Evolutionary conservation across 2,797 vertebrate genomes (phyloP), one percentile per base, ranked within the genome.

Genomic region (Caiman crocodilus): DNA sequence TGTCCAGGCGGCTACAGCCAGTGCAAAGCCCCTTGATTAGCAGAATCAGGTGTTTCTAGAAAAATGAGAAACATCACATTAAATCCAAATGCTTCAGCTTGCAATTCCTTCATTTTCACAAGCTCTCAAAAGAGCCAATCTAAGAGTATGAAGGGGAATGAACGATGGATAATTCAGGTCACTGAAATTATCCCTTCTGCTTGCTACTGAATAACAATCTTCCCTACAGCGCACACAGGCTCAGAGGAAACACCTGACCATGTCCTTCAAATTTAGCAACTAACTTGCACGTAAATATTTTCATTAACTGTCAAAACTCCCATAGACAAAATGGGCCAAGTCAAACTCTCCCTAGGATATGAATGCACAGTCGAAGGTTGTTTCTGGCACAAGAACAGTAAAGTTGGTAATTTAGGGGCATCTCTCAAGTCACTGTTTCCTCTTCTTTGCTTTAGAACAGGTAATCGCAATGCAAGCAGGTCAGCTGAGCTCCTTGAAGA

Each of bases 21-120:
- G 99, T 99, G 96, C 99, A 99, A 93, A 99, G 98, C 94, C 99
- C 99, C 98, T 99, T 99, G 98, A 99, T 99, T 92, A 99, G 98
- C 64, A 99, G 99, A 94, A 99, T 99, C 97, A 99, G 98, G 97
- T 99, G 99, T 97, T 99, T 99, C 99, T 99, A 71, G 56, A 90
- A 88, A 60, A 91, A 94, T 94, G 32, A 74, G 59, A 91, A 5
- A 17, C 15, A 79, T 1, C 21, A 25, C 81, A 69, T 1, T 67
- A 30, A 64, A 67, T 5, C 61, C 30, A 18, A 90, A 91, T 30
- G 61, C 73, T 82, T 28, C 18, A 3, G 2, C 42, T 26, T 65
- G 30, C 77, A 55, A 17, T 6, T 73, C 76, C 30, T 56, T 78
- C 3, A 0, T 0, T 4, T 61, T 4, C 0, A 0, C 71, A 71